Base-by-base conservation (phyloP, 2,797 vertebrate species). In the Etheostoma nigrum region DNA sequence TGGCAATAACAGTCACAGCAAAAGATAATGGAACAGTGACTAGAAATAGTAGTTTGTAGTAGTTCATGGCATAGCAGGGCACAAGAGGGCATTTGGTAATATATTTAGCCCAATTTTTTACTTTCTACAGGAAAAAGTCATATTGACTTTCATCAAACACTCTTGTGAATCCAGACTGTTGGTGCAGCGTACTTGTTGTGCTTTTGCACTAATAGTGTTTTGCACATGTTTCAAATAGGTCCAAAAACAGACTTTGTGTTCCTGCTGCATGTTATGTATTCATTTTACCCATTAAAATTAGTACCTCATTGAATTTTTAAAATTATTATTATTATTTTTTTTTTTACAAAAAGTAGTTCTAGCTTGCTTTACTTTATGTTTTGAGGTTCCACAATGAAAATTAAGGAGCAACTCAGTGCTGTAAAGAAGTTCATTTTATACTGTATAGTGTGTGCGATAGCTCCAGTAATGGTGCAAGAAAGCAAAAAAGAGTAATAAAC, bases 111-210 rank as follows among this genome's bases (percentile, higher is more conserved):
- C 42, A 21, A n/a, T 68, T 84, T 74, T 74, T 23, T 67, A 14
- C 18, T 65, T 58, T 75, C 36, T 25, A 23, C 18, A 36, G 72
- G 67, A 62, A 27, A 61, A 60, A 49, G 47, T 72, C 36, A 49
- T 45, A 30, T 55, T 48, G 69, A 64, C 61, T 67, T 74, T 84
- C 45, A 66, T 72, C 61, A 72, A 72, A 82, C 62, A 73, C 49
- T 66, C 47, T 19, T 42, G 54, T 64, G 67, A 73, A 72, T 53
- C 2, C 52, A 51, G n/a, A 58, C 33, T 15, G 44, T 52, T 16
- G 16, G 16, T n/a, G 44, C 44, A 47, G 0, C 23, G 7, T 33
- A 13, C 25, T 21, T 44, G 11, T 44, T 40, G 40, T 33, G 19
- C 40, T 48, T 15, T 54, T 27, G n/a, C 21, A 4, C 45, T 16